These are phyloP conservation scores for Archips xylosteana DNA, from an alignment of 2,888 invertebrate species.

Conservation along the genomic window DNA sequence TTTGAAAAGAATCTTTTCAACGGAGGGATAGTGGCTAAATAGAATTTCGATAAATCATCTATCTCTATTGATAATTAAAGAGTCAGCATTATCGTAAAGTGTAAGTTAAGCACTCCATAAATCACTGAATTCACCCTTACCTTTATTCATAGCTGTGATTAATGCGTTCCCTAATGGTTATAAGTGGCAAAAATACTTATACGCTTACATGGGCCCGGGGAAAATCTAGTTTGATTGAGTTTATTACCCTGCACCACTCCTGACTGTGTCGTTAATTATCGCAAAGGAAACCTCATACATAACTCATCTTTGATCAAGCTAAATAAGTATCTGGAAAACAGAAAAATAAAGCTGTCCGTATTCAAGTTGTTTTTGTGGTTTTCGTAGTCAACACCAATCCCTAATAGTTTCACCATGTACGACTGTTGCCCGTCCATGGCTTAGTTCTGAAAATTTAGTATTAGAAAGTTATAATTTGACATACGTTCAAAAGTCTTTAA, in stretches of 20 bases:
- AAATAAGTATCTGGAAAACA: background rate
- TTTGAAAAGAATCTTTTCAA: constrained; percentile 1
- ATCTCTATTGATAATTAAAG: constrained; percentile 45
- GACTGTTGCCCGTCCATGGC: too few species aligned
- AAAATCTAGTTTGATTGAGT: constrained; percentile 29
- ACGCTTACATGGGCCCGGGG: constrained; percentile 17
- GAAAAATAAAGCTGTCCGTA: background rate
- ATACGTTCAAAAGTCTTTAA: too few species aligned
- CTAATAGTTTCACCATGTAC: too few species aligned
- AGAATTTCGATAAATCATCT: constrained; percentile 26
- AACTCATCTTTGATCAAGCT: background rate
- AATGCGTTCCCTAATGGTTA: constrained; percentile 43
- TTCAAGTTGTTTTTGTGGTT: background rate
- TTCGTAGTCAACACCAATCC: too few species aligned
- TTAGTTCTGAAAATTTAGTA: too few species aligned
- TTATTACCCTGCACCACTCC: constrained; percentile 24
- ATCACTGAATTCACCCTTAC: constrained; percentile 46
- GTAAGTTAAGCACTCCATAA: constrained; percentile 50
- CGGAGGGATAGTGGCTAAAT: background rate
- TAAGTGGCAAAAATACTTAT: constrained; percentile 32
- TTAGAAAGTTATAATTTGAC: too few species aligned
- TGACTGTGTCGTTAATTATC: constrained; percentile 32
- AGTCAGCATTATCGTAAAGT: constrained; percentile 48
- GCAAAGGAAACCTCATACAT: background rate
- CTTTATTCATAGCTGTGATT: constrained; percentile 50